A percentile compares a stretch with the other conserved stretches of the same genome.
Evolutionary conservation across 2,113 vertebrate genomes (phyloP).

Genomic region (Colaptes auratus): DNA sequence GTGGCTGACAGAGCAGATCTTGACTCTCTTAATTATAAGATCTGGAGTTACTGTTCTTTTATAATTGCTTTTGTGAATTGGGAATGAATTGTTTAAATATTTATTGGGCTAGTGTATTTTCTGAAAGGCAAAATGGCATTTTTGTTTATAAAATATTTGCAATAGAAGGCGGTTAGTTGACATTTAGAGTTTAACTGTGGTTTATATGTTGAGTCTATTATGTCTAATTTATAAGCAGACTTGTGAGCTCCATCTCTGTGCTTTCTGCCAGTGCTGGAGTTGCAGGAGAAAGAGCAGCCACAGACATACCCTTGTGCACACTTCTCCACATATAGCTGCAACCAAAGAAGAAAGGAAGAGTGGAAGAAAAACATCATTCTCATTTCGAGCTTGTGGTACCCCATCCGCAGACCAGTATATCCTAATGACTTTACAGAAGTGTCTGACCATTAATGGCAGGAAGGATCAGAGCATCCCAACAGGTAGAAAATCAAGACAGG

Average conservation of each 20-base stretch:
- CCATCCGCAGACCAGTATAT: not conserved
- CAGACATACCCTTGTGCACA: accelerated
- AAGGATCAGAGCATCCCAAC: too few species aligned
- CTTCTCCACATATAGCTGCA: not conserved
- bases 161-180: not conserved
- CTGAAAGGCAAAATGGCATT: not conserved
- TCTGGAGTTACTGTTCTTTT: slow-evolving; percentile 9
- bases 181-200: not conserved
- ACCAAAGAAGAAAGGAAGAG: not conserved
- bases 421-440: not conserved
- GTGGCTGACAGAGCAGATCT: not conserved
- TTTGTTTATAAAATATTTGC: slow-evolving; percentile 10
- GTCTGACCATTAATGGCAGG: not conserved
- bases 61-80: slow-evolving; percentile 56
- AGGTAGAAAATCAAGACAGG: too few species aligned
- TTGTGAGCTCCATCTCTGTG: not conserved
- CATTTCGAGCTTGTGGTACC: not conserved
- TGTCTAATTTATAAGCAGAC: not conserved
- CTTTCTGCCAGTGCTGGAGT: not conserved
- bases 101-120: slow-evolving; percentile 17
- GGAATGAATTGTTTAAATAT: slow-evolving; percentile 49
- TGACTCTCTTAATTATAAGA: slow-evolving; percentile 6
- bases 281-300: not conserved
- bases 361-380: not conserved
- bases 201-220: not conserved